Conservation (phyloP, 2,113 vertebrate species). For the Cebus imitator region DNA sequence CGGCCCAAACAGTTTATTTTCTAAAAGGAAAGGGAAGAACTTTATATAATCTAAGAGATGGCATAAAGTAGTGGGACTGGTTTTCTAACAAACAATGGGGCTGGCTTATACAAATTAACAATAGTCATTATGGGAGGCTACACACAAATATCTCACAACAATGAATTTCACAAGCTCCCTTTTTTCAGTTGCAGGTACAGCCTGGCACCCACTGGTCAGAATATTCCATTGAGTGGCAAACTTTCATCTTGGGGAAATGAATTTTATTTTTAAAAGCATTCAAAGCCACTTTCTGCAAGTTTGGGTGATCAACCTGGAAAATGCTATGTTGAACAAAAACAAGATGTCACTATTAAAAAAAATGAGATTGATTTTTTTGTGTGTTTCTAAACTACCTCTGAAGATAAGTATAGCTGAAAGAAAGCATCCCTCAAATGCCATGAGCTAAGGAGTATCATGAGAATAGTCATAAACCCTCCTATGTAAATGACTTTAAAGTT, state of each 20-base stretch:
- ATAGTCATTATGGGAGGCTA: background rate
- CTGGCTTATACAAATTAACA: background rate
- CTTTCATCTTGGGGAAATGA: background rate
- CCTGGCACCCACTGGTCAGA: background rate
- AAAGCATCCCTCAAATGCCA: background rate
- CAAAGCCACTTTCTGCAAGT: background rate
- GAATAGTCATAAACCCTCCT: background rate
- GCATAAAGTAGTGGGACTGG: background rate
- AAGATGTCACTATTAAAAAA: background rate
- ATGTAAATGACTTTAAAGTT: background rate
- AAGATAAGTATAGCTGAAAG: background rate
- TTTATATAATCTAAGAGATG: background rate
- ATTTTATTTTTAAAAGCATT: slow-evolving; percentile 13
- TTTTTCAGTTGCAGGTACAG: background rate
- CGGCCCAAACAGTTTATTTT: background rate
- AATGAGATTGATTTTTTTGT: background rate
- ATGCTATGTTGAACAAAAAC: background rate
- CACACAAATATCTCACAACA: background rate
- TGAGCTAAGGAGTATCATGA: background rate
- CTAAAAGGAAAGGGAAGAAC: background rate
- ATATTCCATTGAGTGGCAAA: background rate
- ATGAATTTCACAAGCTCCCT: background rate
- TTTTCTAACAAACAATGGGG: background rate
- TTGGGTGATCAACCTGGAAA: background rate
- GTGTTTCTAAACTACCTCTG: background rate